Percentiles rank a stretch among this genome's conserved stretches.
These are phyloP conservation scores for Scleropages formosus DNA, from an alignment of 2,797 vertebrate species.

Conservation along the genomic window DNA sequence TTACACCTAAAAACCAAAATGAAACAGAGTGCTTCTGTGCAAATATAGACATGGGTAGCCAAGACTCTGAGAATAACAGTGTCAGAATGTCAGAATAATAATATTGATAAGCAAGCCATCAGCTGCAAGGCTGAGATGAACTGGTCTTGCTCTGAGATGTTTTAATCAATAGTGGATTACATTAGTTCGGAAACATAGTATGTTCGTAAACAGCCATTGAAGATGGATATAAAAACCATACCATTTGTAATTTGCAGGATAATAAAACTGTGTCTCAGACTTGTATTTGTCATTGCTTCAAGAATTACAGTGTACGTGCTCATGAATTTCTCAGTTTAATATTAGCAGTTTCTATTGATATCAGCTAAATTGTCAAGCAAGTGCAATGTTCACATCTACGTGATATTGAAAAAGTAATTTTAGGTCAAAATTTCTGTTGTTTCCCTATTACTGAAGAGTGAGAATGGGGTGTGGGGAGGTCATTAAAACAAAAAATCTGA, in stretches of 20 bases:
- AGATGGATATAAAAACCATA: not conserved
- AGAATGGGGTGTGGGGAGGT: conserved; percentile 13
- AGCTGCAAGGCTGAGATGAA: not conserved
- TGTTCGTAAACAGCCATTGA: not conserved
- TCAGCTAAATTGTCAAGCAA: conserved; percentile 6
- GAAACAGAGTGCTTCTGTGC: not conserved
- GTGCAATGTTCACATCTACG: not conserved
- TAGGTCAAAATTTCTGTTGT: not conserved
- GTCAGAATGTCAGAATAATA: not conserved
- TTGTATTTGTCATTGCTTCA: not conserved
- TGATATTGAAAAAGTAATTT: not conserved
- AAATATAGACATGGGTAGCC: not conserved
- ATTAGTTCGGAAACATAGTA: not conserved
- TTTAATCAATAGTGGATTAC: conserved; percentile 6
- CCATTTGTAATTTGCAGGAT: not conserved
- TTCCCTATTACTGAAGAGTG: conserved; percentile 19
- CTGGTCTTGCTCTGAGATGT: not conserved
- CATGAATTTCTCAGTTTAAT: conserved; percentile 5
- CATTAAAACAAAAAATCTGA: conserved; percentile 19
- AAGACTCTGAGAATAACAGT: not conserved
- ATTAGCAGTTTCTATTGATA: not conserved
- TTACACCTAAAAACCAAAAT: not conserved
- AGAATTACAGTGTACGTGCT: conserved; percentile 7
- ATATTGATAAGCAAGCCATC: not conserved
- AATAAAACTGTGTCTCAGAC: not conserved